Evolutionary conservation across 1,140 invertebrate genomes (phyloP), one percentile per base, ranked within the genome.

Genomic region (Kradibia gibbosae): DNA sequence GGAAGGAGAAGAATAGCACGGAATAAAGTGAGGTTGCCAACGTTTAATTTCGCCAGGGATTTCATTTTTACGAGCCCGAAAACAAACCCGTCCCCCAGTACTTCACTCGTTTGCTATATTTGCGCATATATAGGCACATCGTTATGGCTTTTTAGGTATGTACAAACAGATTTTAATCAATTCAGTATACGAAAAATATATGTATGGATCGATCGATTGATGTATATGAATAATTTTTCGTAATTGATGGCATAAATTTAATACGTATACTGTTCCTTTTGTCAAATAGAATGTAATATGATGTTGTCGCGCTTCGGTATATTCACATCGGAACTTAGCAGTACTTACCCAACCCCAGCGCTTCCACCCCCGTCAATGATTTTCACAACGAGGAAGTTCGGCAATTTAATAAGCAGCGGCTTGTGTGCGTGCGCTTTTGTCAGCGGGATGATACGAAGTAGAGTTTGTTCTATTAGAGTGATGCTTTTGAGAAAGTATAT

Each of bases 391-490:
- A 74, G 70, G 83, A 83, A 70, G 76, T 70, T 65, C 17, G 50
- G 73, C 84, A 84, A 85, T 81, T 84, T 86, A 87, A 86, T 87
- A 86, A 87, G 86, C 85, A 83, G 17, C 55, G 36, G 0, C 3
- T 5, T 28, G 11, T 22, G 22, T 20, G 65, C 25, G 70, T 65
- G 78, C 57, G 45, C 77, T 73, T 80, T 80, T 80, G 70, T 31
- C 0, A 15, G 5, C 31, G 10, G 25, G 25, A 78, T 78, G 76
- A 67, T 67, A 67, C 15, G 39, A 28, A 62, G 42, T 25, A 25
- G 25, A 17, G 70, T 34, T 28, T 4, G n/a, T n/a, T n/a, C n/a
- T n/a, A n/a, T 13, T 20, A n/a, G 39, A 31, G 4, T 8, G 39
- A 17, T n/a, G n/a, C 48, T 31, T n/a, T 31, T 25, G 39, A 13